These are phyloP conservation scores for Acrocephalus kingi DNA, from an alignment of 2,113 vertebrate species.

Conservation along the genomic window DNA sequence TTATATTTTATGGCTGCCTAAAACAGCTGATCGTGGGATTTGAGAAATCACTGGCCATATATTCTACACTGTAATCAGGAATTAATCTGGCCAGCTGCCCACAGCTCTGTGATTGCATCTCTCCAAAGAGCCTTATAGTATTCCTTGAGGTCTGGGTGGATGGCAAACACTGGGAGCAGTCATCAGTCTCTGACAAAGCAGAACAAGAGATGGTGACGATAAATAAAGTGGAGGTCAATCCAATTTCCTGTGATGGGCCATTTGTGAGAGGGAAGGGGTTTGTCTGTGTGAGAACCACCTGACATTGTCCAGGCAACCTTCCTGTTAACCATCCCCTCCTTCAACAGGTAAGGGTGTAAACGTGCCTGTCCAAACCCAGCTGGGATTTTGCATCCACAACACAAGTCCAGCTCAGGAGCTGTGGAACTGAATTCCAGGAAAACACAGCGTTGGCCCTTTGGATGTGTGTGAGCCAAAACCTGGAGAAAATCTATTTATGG, in stretches of 20 bases:
- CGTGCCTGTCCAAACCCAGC: not conserved
- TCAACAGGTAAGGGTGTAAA: not conserved
- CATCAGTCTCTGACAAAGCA: not conserved
- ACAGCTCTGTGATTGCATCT: not conserved
- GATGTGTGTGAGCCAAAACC: not conserved
- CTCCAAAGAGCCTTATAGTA: not conserved
- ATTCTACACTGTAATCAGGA: not conserved
- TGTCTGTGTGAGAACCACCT: not conserved
- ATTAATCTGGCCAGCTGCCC: slow-evolving; percentile 5
- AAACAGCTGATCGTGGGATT: slow-evolving; percentile 6
- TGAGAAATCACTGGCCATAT: slow-evolving; percentile 8
- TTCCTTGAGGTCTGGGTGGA: not conserved
- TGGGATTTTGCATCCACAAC: not conserved
- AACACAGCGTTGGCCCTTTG: not conserved
- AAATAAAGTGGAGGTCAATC: not conserved
- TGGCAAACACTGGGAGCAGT: not conserved
- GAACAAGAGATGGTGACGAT: not conserved
- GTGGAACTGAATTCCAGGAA: not conserved
- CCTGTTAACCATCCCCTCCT: not conserved
- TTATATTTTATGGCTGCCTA: slow-evolving; percentile 19
- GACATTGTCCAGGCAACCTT: not conserved
- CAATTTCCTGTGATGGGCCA: not conserved
- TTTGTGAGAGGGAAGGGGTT: not conserved
- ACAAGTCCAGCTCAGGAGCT: not conserved
- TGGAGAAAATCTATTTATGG: not conserved